Evolutionary conservation across 2,113 vertebrate species (phyloP).

Genomic region (Bombycilla garrulus): DNA sequence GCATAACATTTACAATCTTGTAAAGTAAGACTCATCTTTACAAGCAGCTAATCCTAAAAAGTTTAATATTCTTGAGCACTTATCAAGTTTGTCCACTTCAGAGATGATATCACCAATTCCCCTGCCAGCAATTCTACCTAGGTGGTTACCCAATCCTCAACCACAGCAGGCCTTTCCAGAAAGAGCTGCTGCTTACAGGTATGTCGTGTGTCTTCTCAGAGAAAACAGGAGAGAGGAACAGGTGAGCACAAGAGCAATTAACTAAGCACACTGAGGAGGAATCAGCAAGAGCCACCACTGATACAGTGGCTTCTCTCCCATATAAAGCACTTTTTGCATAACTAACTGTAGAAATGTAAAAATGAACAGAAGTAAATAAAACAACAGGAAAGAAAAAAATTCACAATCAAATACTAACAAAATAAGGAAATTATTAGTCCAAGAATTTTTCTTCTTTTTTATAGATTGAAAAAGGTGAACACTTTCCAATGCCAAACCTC

Average conservation of each 20-base stretch:
- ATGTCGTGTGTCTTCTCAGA: neutral
- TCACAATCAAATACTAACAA: neutral
- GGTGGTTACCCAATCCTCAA: neutral
- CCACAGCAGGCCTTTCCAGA: neutral
- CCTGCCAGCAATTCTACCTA: neutral
- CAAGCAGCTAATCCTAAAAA: neutral
- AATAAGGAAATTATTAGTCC: neutral
- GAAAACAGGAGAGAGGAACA: neutral
- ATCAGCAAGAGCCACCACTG: neutral
- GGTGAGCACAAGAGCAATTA: neutral
- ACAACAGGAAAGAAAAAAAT: neutral
- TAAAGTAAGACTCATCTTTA: neutral
- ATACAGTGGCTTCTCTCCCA: neutral
- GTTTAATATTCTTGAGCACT: neutral
- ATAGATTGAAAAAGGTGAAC: slow-evolving; percentile 82
- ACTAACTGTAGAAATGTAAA: neutral
- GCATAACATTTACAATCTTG: neutral
- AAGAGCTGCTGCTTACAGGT: neutral
- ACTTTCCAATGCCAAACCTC: slow-evolving; percentile 77
- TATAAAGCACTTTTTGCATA: neutral
- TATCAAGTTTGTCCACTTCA: neutral
- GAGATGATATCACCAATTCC: neutral
- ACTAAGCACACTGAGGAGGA: neutral
- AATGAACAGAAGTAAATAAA: neutral
- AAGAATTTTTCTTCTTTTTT: neutral